Evolutionary conservation across 2,888 invertebrate genomes (phyloP), one percentile per base, ranked within the genome.

Genomic region (Abrostola triplasia): DNA sequence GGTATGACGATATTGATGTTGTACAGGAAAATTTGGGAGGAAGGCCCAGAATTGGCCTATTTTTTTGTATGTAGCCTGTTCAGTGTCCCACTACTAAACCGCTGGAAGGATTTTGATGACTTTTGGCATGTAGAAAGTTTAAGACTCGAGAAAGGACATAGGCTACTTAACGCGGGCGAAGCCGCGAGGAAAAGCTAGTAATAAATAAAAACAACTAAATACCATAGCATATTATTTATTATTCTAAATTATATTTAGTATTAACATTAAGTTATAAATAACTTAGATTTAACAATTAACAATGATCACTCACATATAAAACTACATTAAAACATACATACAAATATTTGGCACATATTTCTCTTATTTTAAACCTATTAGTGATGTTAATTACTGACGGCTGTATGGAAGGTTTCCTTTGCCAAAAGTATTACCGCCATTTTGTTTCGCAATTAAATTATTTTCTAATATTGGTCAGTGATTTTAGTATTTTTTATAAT

Each of bases 291-390:
- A 4, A 24, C 24, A 24, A 24, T 24, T 24, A 65, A 61, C 54
- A 73, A 70, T 62, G 52, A 67, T 61, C 60, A 67, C 40, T 59
- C 37, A 59, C 52, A 56, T 73, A 76, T 61, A 76, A 76, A 75
- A 69, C 65, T 64, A 67, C 24, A 67, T n/a, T n/a, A n/a, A n/a
- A 52, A 57, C 65, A 65, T 49, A n/a, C 37, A 66, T 48, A 73
- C 53, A 63, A 37, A 64, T 40, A 62, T 79, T 79, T 79, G 77
- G 79, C 79, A 79, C 63, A 64, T 64, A 11, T 11, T 42, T 62
- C 12, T 58, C 56, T 70, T 67, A 63, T n/a, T 59, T 48, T 12
- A 53, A 63, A 47, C 0, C 13, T 47, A 47, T 24, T 24, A 6
- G 13, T 47, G 44, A 44, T 44, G 44, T 47, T 24, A 6, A 47